Percentiles rank a stretch among this genome's conserved stretches.
Evolutionary conservation across 2,888 invertebrate genomes (phyloP).

Genomic region (Phytoseiulus persimilis): DNA sequence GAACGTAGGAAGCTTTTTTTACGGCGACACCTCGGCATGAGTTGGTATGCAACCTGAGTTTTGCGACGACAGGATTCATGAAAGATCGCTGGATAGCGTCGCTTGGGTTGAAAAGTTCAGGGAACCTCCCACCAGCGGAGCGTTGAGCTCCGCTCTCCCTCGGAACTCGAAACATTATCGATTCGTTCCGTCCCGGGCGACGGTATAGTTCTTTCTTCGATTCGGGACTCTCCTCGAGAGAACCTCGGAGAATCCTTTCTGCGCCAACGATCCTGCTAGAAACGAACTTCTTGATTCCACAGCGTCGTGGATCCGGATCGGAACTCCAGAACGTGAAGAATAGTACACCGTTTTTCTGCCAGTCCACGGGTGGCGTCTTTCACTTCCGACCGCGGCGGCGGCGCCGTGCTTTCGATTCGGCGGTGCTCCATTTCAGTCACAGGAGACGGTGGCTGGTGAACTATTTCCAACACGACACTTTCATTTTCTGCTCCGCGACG

Average conservation of each 20-base stretch:
- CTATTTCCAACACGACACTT: constrained; percentile 5
- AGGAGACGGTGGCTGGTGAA: neutral
- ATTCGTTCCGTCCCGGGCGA: too few species aligned
- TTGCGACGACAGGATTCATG: neutral
- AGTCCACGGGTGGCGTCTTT: neutral
- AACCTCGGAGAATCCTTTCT: too few species aligned
- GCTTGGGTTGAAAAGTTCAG: too few species aligned
- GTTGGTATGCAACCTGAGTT: neutral
- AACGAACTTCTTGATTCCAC: neutral
- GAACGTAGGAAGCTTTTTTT: neutral
- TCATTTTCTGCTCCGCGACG: neutral
- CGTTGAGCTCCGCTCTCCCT: too few species aligned
- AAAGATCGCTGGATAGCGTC: neutral
- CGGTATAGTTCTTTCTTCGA: too few species aligned
- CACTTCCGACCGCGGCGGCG: neutral
- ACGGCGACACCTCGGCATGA: neutral
- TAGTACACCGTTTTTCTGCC: neutral
- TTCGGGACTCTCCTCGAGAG: too few species aligned
- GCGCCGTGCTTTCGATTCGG: neutral
- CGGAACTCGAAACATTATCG: too few species aligned
- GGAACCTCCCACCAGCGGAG: too few species aligned
- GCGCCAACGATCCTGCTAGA: too few species aligned
- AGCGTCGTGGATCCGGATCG: neutral
- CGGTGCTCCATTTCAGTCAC: neutral
- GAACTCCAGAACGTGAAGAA: neutral